Base-by-base conservation (phyloP, 2,797 vertebrate species). In the Sardinella longiceps region DNA sequence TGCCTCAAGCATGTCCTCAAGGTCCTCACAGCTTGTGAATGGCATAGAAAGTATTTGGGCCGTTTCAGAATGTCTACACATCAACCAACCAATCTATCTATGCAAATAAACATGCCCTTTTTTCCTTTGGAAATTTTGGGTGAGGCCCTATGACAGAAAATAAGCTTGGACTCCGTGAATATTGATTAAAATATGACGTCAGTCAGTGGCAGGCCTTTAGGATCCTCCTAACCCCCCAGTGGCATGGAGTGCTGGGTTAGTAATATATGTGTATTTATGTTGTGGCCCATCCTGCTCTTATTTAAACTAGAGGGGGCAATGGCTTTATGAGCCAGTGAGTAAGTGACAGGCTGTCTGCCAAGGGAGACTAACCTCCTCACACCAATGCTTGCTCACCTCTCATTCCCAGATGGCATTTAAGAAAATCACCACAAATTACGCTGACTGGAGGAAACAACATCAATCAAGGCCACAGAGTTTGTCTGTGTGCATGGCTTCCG, bases 401-500 rank as follows among this genome's bases (percentile, higher is more conserved):
- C 70, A 51, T 81, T 15, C 39, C 80, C 58, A 83, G 74, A 81
- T 81, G 58, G 83, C 83, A 63, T 82, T 74, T 83, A 80, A 43
- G 83, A 84, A 81, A 63, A 83, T 83, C 33, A 37, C 23, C 51
- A 51, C 56, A 77, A 82, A 82, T 56, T 60, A 33, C 28, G 58
- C 83, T 86, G 84, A 83, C 81, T 83, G 51, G 53, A 51, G 70
- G 45, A 58, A 83, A 77, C 12, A 28, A 33, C 85, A 88, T 86
- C 87, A 88, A 88, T 88, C 85, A 84, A 33, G 43, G 83, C 37
- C 66, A 7, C 20, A 1, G 82, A 60, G 74, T 86, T 86, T 81
- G 45, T n/a, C 81, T 66, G 39, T 77, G 83, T 81, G n/a, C n/a
- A n/a, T n/a, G 81, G 70, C 70, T 81, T 46, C 45, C 74, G 83